Percentiles rank a stretch among this genome's conserved stretches.
phyloP scores from a whole-genome alignment of 1,140 invertebrate genomes.

The Rhagoletis pomonella region DNA sequence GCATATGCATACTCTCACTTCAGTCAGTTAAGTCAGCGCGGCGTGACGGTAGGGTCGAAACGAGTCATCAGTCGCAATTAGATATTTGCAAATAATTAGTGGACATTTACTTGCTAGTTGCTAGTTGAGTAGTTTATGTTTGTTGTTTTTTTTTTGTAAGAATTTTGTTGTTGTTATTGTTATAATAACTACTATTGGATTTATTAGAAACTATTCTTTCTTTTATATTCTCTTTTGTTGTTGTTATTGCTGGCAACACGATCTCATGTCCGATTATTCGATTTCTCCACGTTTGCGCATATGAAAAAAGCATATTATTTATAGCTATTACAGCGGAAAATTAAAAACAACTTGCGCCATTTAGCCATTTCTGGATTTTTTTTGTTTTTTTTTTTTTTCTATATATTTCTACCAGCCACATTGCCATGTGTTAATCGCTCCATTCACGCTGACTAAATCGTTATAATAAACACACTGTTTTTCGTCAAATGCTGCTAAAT shows the following conservation, averaged over 20 bases:
- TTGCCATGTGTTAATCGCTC: conserved; percentile 35
- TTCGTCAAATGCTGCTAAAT: conserved; percentile 52
- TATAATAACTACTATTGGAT: background rate
- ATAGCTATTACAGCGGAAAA: conserved; percentile 44
- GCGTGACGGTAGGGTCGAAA: background rate
- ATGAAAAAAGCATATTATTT: conserved; percentile 35
- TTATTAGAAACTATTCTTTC: background rate
- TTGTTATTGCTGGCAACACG: conserved; percentile 24
- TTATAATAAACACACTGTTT: conserved; percentile 26
- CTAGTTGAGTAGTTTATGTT: too few relatives aligned
- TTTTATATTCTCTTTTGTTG: background rate
- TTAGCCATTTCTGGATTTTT: conserved; percentile 22
- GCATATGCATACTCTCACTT: background rate
- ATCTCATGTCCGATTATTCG: conserved; percentile 34
- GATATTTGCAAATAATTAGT: conserved; percentile 15
- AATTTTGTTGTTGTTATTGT: background rate
- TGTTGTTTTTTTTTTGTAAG: background rate
- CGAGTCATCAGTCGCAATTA: conserved; percentile 44
- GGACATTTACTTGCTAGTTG: background rate
- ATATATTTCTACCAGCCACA: background rate
- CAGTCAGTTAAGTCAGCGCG: background rate
- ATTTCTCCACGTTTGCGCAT: background rate
- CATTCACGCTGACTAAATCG: conserved; percentile 42
- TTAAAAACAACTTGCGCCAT: conserved; percentile 26
- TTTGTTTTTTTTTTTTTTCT: background rate